Percentiles rank a stretch among this genome's conserved stretches.
Conservation (phyloP, 2,113 vertebrate genomes). For the Caranx melampygus region DNA sequence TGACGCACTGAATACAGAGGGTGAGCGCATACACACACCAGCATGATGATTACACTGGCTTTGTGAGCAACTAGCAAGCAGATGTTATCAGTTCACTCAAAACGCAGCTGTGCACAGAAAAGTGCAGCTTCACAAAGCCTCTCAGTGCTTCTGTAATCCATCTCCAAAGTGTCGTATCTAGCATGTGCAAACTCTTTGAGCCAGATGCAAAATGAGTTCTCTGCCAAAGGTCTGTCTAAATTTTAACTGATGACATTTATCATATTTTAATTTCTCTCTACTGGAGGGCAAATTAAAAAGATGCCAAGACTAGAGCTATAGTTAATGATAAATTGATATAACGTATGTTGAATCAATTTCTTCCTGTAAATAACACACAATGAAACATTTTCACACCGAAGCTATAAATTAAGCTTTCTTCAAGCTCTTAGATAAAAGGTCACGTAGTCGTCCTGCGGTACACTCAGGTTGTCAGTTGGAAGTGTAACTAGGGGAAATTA, state of each 20-base stretch:
- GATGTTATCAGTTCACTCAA: not conserved
- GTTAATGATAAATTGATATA: too few species aligned
- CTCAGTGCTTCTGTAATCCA: not conserved
- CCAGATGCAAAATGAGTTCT: not conserved
- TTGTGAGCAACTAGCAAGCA: not conserved
- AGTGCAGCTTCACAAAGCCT: not conserved
- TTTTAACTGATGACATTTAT: not conserved
- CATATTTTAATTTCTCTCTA: not conserved
- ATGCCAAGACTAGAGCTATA: too few species aligned
- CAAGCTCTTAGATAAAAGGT: not conserved
- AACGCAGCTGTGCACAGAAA: too few species aligned
- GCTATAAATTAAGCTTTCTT: not conserved
- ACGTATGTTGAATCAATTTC: not conserved
- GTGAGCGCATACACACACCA: not conserved
- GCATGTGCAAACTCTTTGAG: not conserved
- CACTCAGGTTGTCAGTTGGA: not conserved
- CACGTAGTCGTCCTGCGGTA: not conserved
- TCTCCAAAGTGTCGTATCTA: not conserved
- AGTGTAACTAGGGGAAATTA: slow-evolving; percentile 12
- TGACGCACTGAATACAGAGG: not conserved
- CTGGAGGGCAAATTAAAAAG: not conserved
- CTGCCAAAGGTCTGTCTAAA: not conserved
- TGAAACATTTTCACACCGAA: too few species aligned
- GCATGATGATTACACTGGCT: not conserved
- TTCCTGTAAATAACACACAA: not conserved